Evolutionary conservation across 2,113 vertebrate genomes (phyloP).

Genomic region (Verasper variegatus): DNA sequence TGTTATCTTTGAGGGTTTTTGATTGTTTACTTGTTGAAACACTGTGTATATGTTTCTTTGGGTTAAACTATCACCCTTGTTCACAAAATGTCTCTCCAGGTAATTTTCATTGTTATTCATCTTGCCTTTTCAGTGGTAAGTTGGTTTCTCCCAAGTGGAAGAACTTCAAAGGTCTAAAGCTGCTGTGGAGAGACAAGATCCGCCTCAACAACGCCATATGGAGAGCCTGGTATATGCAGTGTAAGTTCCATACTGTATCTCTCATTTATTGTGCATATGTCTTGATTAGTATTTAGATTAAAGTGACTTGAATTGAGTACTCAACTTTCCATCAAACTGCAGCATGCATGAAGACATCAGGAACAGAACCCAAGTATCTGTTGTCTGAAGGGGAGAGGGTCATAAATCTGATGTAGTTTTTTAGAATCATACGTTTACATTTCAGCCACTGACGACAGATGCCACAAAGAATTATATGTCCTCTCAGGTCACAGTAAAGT

Average conservation of each 20-base stretch:
- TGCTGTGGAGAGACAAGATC: conserved; percentile 99
- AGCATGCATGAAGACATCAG: background rate
- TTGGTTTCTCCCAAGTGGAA: conserved; percentile 99
- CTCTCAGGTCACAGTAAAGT: too few relatives aligned
- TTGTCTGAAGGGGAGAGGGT: background rate
- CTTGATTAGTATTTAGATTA: conserved; percentile 3
- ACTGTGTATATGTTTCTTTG: background rate
- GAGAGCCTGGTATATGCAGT: conserved; percentile 99
- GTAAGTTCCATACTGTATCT: conserved; percentile 72
- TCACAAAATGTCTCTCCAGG: background rate
- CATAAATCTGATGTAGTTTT: too few relatives aligned
- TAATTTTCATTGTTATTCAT: background rate
- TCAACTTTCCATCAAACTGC: background rate
- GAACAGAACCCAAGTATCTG: background rate
- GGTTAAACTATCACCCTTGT: background rate
- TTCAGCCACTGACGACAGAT: too few relatives aligned
- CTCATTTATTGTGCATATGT: background rate
- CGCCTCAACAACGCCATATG: conserved; percentile 99
- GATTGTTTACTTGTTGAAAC: too few relatives aligned
- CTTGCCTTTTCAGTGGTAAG: conserved; percentile 87
- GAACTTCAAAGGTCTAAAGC: conserved; percentile 97
- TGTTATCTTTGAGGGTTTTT: background rate
- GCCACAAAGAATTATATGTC: too few relatives aligned
- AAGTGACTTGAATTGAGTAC: background rate
- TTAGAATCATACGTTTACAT: too few relatives aligned